Evolutionary conservation across 2,888 invertebrate genomes (phyloP).

Genomic region (Agriopis leucophaearia): DNA sequence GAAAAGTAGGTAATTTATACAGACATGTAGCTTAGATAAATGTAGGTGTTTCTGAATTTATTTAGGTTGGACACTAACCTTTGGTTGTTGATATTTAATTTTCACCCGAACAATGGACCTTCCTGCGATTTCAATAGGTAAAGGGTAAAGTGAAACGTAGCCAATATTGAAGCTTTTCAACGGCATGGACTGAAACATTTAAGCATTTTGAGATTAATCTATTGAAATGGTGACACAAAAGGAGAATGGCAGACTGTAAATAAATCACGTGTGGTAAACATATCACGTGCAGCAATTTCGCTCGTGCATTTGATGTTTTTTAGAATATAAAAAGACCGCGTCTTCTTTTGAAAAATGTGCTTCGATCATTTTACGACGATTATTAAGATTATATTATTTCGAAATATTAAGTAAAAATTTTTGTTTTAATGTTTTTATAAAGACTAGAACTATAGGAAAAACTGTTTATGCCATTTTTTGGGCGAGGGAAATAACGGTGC

Average conservation of each 20-base stretch:
- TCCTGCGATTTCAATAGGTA: constrained; percentile 50
- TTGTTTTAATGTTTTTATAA: no score
- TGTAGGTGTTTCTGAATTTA: constrained; percentile 51
- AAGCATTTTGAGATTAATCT: constrained; percentile 11
- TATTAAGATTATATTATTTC: no score
- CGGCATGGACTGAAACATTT: constrained; percentile 25
- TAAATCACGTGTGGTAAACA: neutral
- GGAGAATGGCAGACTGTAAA: neutral
- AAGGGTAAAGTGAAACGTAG: constrained; percentile 48
- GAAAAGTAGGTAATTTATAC: neutral
- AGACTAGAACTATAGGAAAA: no score
- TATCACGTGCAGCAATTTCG: no score
- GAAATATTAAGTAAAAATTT: no score
- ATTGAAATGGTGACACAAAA: constrained; percentile 14
- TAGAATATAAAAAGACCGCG: no score
- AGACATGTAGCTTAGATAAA: neutral
- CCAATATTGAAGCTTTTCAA: constrained; percentile 53
- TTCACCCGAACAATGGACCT: constrained; percentile 56
- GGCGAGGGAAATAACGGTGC: no score
- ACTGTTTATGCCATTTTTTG: no score
- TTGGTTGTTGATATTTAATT: constrained; percentile 51
- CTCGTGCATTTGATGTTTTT: no score
- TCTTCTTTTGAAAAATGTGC: no score
- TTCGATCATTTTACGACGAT: no score
- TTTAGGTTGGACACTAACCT: constrained; percentile 24